Percentiles rank a stretch among this genome's conserved stretches.
Conservation (phyloP, 1,140 invertebrate species). For the Brachionus asplanchnoidis region DNA sequence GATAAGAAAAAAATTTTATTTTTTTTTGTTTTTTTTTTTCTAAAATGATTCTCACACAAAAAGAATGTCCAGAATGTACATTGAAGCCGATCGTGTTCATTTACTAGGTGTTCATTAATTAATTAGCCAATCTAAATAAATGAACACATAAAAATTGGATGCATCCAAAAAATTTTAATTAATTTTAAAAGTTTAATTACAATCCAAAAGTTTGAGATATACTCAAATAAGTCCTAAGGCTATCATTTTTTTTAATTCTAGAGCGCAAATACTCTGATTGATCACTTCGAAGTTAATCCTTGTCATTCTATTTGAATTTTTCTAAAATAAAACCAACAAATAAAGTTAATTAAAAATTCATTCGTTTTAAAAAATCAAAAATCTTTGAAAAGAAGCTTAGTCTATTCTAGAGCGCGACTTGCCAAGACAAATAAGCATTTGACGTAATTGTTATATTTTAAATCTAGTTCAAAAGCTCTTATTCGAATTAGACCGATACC, state of each 20-base stretch:
- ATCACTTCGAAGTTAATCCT: constrained; percentile 33
- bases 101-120: neutral
- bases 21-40: neutral
- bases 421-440: neutral
- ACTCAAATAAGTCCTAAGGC: constrained; percentile 20
- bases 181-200: constrained; percentile 7
- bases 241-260: constrained; percentile 3
- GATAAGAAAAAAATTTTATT: neutral
- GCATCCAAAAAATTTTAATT: constrained; percentile 6
- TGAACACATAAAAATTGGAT: constrained; percentile 3
- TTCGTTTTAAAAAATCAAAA: neutral
- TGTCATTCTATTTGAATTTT: neutral
- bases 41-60: neutral
- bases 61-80: neutral
- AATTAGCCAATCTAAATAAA: neutral
- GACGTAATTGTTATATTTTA: constrained; percentile 6
- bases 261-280: constrained; percentile 16
- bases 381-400: neutral
- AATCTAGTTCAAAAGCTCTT: constrained; percentile 20
- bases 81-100: neutral
- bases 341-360: constrained; percentile 32
- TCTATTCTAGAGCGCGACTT: neutral
- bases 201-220: neutral
- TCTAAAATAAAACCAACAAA: neutral
- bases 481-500: neutral